Conservation (phyloP, 2,113 vertebrate species). For the Bombycilla garrulus region DNA sequence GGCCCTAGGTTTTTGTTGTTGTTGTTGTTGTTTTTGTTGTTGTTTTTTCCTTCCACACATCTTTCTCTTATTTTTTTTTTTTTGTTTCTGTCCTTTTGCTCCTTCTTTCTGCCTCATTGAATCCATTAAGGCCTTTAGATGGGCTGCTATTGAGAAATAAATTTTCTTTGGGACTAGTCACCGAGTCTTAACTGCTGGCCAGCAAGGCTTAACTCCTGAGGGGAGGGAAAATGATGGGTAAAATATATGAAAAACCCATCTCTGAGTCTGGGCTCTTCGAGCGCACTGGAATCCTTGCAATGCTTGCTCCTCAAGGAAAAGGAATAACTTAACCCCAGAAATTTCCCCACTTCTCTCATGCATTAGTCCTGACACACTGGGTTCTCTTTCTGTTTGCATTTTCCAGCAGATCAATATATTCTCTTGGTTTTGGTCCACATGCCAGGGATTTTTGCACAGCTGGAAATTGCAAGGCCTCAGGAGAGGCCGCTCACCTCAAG, state of each 20-base stretch:
- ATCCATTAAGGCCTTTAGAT: slow-evolving; percentile 77
- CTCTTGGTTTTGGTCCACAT: not conserved
- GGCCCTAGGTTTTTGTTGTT: slow-evolving; percentile 73
- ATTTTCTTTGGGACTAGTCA: slow-evolving; percentile 68
- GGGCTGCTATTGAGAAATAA: slow-evolving; percentile 74
- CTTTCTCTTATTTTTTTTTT: slow-evolving; percentile 60
- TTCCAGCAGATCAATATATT: not conserved
- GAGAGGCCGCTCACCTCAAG: too few species aligned
- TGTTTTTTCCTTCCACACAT: slow-evolving; percentile 71
- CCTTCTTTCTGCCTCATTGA: slow-evolving; percentile 85
- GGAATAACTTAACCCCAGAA: not conserved
- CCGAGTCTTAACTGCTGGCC: slow-evolving; percentile 62
- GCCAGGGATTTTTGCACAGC: not conserved
- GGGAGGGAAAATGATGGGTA: not conserved
- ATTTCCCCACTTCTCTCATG: not conserved
- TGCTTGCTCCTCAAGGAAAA: not conserved
- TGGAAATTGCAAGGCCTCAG: not conserved
- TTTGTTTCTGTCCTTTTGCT: slow-evolving; percentile 67
- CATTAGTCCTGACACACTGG: not conserved
- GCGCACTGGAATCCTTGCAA: not conserved
- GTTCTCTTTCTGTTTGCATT: not conserved
- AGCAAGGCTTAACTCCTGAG: slow-evolving; percentile 50
- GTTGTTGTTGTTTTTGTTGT: slow-evolving; percentile 61
- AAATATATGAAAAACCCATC: not conserved
- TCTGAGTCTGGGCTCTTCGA: not conserved